A percentile compares a stretch with the other conserved stretches of the same genome.
Conservation (phyloP, 2,113 vertebrate genomes). For the Ammodramus savannarum region DNA sequence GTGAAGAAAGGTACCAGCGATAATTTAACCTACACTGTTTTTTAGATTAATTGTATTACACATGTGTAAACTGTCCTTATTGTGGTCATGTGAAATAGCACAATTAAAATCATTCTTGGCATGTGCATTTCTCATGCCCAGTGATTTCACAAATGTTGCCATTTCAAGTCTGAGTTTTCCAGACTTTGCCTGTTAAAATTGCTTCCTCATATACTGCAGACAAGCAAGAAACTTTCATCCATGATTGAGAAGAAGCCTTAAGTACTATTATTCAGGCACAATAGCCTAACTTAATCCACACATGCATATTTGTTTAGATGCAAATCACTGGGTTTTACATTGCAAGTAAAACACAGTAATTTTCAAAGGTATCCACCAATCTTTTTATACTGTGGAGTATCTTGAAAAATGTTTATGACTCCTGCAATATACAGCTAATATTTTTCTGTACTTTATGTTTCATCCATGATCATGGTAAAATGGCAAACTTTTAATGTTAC, state of each 20-base stretch:
- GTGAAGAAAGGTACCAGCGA: background rate
- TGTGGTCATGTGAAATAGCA: background rate
- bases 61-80: background rate
- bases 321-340: background rate
- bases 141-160: background rate
- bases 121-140: background rate
- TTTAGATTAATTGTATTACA: background rate
- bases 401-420: background rate
- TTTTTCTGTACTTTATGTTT: background rate
- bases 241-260: background rate
- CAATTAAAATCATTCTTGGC: background rate
- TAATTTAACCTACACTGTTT: background rate
- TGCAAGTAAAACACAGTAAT: background rate
- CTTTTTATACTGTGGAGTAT: background rate
- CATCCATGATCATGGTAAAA: background rate
- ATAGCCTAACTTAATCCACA: background rate
- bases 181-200: background rate
- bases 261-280: background rate
- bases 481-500: background rate
- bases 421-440: background rate
- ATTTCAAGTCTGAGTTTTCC: background rate
- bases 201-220: fast-evolving
- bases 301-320: background rate
- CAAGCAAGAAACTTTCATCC: background rate
- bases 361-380: background rate